Percentiles rank a stretch among this genome's conserved stretches.
phyloP scores from a whole-genome alignment of 2,888 invertebrate genomes.

The Siphlonurus alternatus region DNA sequence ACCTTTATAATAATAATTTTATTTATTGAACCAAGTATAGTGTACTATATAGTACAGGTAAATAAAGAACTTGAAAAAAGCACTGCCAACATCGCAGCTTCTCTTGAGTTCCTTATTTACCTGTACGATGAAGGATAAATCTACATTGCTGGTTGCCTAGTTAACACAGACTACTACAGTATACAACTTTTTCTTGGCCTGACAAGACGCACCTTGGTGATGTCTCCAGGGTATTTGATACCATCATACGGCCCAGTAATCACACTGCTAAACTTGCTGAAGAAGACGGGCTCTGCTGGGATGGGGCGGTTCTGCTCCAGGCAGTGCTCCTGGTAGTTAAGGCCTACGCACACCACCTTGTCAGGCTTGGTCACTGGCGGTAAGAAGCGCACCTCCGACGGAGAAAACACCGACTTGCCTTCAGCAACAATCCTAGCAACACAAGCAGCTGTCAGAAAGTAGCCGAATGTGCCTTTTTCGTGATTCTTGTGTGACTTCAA shows the following conservation, averaged over 20 bases:
- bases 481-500: no score
- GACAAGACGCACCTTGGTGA: conserved; percentile 17
- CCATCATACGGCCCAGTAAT: conserved; percentile 56
- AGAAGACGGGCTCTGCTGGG: conserved; percentile 68
- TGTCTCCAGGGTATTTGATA: conserved; percentile 38
- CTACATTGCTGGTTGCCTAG: no score
- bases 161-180: no score
- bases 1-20: no score
- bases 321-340: conserved; percentile 78
- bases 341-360: conserved; percentile 69
- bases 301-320: conserved; percentile 56
- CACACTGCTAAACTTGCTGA: conserved; percentile 69
- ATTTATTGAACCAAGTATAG: no score
- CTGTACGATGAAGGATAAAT: no score
- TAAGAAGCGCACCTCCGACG: conserved; percentile 39
- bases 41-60: no score
- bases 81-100: no score
- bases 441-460: no score
- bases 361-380: conserved; percentile 66
- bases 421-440: conserved; percentile 22
- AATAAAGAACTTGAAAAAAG: no score
- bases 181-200: neutral
- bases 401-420: conserved; percentile 32
- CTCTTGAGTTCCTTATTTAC: no score
- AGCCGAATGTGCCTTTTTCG: no score